Percentiles rank a stretch among this genome's conserved stretches.
Conservation (phyloP, 2,113 vertebrate species). For the Anarhynchus alexandrinus region DNA sequence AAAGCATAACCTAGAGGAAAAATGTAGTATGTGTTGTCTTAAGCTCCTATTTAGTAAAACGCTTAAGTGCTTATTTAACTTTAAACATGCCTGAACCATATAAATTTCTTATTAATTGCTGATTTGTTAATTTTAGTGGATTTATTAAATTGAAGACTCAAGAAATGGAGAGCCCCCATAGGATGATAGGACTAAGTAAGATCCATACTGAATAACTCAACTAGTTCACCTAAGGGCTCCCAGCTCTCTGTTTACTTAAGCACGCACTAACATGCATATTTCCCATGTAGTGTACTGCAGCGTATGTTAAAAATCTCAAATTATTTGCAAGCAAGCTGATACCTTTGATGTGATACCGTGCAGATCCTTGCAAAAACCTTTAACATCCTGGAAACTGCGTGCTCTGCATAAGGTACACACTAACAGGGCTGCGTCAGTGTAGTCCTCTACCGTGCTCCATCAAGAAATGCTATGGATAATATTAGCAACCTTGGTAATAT, state of each 20-base stretch:
- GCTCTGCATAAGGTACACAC: not conserved
- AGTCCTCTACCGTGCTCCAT: accelerated
- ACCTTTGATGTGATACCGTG: not conserved
- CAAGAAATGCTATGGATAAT: not conserved
- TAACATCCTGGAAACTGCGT: not conserved
- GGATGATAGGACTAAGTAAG: not conserved
- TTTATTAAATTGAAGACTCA: slow-evolving; percentile 36
- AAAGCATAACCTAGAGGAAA: not conserved
- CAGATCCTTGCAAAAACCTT: not conserved
- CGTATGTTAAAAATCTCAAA: not conserved
- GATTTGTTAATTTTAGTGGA: slow-evolving; percentile 13
- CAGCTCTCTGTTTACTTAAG: not conserved
- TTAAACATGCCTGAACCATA: not conserved
- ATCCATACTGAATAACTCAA: slow-evolving; percentile 8
- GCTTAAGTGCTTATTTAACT: not conserved
- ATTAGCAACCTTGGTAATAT: not conserved
- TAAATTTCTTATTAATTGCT: slow-evolving; percentile 15
- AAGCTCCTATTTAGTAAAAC: not conserved
- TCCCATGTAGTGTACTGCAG: not conserved
- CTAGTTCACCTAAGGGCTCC: not conserved
- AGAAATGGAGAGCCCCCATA: not conserved
- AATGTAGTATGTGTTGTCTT: not conserved
- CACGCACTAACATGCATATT: not conserved
- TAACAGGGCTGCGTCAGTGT: not conserved
- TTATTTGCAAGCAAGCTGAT: not conserved